These are phyloP conservation scores for Agriopis aurantiaria DNA, from an alignment of 2,888 invertebrate species.

Conservation along the genomic window DNA sequence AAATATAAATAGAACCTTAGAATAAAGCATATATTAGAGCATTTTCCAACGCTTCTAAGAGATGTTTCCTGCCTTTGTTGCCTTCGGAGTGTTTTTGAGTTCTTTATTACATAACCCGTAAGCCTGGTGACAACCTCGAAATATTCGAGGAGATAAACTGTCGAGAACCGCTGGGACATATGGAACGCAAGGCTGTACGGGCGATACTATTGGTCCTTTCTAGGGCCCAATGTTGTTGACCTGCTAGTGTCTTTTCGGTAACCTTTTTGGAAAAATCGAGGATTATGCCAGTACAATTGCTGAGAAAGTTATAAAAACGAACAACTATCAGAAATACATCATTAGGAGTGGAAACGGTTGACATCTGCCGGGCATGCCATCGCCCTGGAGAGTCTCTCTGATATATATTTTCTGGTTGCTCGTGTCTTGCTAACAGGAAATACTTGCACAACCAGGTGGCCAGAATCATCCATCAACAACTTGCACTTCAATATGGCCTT, in stretches of 20 bases:
- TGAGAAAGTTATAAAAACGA: background rate
- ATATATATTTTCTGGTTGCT: background rate
- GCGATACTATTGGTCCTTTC: background rate
- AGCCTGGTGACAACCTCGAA: too few species aligned
- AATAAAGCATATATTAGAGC: conserved; percentile 6
- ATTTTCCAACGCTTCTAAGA: background rate
- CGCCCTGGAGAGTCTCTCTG: background rate
- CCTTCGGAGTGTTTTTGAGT: too few species aligned
- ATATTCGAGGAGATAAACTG: too few species aligned
- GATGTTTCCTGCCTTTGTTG: background rate
- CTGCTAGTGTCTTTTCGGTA: background rate
- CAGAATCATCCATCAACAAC: background rate
- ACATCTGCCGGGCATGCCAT: conserved; percentile 2
- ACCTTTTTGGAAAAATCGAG: background rate
- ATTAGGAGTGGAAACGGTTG: background rate
- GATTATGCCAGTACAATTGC: background rate
- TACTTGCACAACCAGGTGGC: background rate
- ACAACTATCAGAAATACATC: background rate
- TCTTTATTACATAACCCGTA: too few species aligned
- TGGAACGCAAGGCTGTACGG: background rate
- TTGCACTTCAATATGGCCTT: background rate
- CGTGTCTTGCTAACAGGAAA: too few species aligned
- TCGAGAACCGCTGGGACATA: background rate
- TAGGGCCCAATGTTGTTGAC: too few species aligned
- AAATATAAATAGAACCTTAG: conserved; percentile 61